Conservation (phyloP, 2,797 vertebrate genomes). For the Lateolabrax maculatus region DNA sequence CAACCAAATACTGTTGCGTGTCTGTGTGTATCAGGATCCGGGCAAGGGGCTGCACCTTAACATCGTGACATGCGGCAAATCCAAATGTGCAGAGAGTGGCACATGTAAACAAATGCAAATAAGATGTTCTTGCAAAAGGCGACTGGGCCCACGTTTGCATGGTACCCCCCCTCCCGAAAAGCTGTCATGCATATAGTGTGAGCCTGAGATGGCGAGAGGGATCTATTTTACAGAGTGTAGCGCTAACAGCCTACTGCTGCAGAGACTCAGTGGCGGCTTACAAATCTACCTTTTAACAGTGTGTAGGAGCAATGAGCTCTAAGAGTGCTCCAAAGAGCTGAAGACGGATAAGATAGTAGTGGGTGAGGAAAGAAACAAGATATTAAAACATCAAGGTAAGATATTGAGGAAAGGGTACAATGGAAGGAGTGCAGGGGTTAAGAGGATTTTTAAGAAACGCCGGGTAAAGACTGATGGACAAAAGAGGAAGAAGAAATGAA, state of each 20-base stretch:
- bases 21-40: slow-evolving; percentile 60
- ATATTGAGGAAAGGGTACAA: slow-evolving; percentile 64
- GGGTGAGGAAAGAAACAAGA: slow-evolving; percentile 69
- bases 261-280: slow-evolving; percentile 46
- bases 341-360: slow-evolving; percentile 57
- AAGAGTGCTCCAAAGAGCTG: slow-evolving; percentile 38
- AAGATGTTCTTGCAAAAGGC: slow-evolving; percentile 60
- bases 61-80: slow-evolving; percentile 70
- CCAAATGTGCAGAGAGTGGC: slow-evolving; percentile 67
- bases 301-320: slow-evolving; percentile 54
- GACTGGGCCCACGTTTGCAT: slow-evolving; percentile 19
- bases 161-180: slow-evolving; percentile 53
- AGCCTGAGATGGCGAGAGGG: slow-evolving; percentile 53
- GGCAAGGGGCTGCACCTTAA: slow-evolving; percentile 63
- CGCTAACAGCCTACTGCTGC: slow-evolving; percentile 37
- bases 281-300: slow-evolving; percentile 60
- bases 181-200: slow-evolving; percentile 54
- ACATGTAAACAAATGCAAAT: slow-evolving; percentile 83
- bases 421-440: slow-evolving; percentile 71
- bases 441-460: slow-evolving; percentile 76
- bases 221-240: slow-evolving; percentile 50
- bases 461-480: slow-evolving; percentile 70
- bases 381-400: slow-evolving; percentile 75
- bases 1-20: slow-evolving; percentile 70
- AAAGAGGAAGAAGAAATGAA: slow-evolving; percentile 78